Conservation (phyloP, 1,140 invertebrate species). For the Drosophila melanica region DNA sequence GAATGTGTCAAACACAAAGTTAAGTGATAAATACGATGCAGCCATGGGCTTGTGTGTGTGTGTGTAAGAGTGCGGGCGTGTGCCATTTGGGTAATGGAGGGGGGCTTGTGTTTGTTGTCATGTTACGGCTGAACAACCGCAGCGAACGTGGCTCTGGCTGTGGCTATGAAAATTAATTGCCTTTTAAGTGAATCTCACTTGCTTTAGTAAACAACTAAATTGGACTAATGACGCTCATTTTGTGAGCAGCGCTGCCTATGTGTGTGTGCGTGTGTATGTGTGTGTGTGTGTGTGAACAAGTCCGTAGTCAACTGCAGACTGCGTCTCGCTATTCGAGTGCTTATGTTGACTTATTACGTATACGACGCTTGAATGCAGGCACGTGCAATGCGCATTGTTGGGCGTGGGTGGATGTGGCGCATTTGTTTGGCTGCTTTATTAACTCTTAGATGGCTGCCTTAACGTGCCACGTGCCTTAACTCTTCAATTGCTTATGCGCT, state of each 20-base stretch:
- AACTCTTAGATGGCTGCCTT: constrained; percentile 27
- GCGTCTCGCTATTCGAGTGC: constrained; percentile 41
- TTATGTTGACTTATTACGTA: constrained; percentile 80
- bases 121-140: constrained; percentile 81
- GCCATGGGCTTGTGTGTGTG: constrained; percentile 20
- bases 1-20: constrained; percentile 82
- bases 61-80: constrained; percentile 9
- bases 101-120: constrained; percentile 73
- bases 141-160: constrained; percentile 75
- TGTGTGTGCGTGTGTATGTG: background rate
- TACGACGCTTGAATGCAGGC: constrained; percentile 67
- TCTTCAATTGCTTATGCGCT: constrained; percentile 10
- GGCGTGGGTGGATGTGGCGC: constrained; percentile 2
- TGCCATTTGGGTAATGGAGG: background rate
- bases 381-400: constrained; percentile 51
- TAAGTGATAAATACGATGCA: constrained; percentile 81
- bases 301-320: constrained; percentile 57
- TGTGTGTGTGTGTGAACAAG: background rate
- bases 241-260: constrained; percentile 56
- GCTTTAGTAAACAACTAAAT: constrained; percentile 83
- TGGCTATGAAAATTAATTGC: constrained; percentile 83
- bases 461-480: constrained; percentile 30
- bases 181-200: constrained; percentile 84
- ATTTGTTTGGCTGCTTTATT: constrained; percentile 65
- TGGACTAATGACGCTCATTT: constrained; percentile 84